Evolutionary conservation across 2,113 vertebrate species (phyloP).

Genomic region (Phodopus roborovskii): DNA sequence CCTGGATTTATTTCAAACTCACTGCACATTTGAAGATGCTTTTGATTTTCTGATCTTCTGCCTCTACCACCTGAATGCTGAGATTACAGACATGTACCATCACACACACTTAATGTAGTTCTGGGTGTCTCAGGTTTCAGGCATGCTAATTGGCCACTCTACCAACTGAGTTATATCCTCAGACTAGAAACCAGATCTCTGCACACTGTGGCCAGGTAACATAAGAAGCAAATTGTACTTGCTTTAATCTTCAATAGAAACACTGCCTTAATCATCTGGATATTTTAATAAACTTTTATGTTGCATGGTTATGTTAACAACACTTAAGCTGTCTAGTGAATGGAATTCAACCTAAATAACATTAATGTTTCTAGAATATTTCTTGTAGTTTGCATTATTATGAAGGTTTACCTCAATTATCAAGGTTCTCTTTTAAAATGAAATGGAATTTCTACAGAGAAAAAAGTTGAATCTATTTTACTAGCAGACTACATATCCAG

Average conservation of each 20-base stretch:
- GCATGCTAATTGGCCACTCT: neutral
- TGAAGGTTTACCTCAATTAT: neutral
- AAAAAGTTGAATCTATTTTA: neutral
- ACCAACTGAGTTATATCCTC: neutral
- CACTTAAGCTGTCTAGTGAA: neutral
- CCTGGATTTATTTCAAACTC: neutral
- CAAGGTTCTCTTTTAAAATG: conserved; percentile 14
- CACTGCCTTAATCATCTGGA: neutral
- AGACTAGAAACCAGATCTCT: neutral
- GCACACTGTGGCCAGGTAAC: neutral
- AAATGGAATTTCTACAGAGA: conserved; percentile 30
- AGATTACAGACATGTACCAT: neutral
- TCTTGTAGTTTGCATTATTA: neutral
- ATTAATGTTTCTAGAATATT: neutral
- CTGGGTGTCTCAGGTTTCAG: neutral
- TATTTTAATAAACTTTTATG: neutral
- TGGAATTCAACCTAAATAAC: neutral
- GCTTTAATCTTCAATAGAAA: neutral
- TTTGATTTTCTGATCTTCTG: neutral
- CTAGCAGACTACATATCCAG: neutral
- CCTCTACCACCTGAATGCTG: neutral
- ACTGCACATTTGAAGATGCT: neutral
- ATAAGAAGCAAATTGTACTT: neutral
- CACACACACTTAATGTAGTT: no score
- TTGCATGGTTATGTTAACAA: neutral